Conservation (phyloP, 2,888 invertebrate species). For the Ligdia adustata region DNA sequence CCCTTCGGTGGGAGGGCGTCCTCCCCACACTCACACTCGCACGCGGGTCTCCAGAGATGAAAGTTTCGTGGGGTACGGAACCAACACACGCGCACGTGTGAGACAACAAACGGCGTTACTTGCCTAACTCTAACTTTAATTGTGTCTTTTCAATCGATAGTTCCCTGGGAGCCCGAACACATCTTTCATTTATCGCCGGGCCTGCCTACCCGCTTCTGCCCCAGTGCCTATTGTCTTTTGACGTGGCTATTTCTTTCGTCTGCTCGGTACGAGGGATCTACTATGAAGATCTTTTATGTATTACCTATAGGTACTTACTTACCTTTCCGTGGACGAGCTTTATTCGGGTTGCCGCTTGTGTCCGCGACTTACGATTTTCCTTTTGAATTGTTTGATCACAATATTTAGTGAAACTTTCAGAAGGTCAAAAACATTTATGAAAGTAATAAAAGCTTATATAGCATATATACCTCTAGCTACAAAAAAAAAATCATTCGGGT, state of each 20-base stretch:
- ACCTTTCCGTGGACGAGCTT: conserved; percentile 10
- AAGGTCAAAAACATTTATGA: background rate
- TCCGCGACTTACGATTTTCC: background rate
- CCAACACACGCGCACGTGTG: conserved; percentile 71
- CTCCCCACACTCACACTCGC: conserved; percentile 53
- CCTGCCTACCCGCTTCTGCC: conserved; percentile 38
- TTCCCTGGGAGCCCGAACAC: conserved; percentile 54
- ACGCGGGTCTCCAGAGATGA: conserved; percentile 77
- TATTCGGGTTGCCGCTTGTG: background rate
- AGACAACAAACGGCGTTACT: conserved; percentile 78
- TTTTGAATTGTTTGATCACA: background rate
- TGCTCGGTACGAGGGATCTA: conserved; percentile 31
- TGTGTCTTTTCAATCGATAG: conserved; percentile 84
- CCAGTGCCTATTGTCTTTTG: conserved; percentile 45
- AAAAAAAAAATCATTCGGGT: too few species aligned
- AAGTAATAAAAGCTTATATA: background rate
- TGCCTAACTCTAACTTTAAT: conserved; percentile 83
- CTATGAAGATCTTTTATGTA: conserved; percentile 21
- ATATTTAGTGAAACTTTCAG: background rate
- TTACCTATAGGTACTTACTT: background rate
- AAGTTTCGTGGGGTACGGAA: conserved; percentile 80
- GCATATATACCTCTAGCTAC: too few species aligned
- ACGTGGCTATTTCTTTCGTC: conserved; percentile 45
- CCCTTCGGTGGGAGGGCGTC: conserved; percentile 72
- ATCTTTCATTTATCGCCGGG: conserved; percentile 56